Evolutionary conservation across 2,113 vertebrate genomes (phyloP).

Genomic region (Brachirus orientalis): DNA sequence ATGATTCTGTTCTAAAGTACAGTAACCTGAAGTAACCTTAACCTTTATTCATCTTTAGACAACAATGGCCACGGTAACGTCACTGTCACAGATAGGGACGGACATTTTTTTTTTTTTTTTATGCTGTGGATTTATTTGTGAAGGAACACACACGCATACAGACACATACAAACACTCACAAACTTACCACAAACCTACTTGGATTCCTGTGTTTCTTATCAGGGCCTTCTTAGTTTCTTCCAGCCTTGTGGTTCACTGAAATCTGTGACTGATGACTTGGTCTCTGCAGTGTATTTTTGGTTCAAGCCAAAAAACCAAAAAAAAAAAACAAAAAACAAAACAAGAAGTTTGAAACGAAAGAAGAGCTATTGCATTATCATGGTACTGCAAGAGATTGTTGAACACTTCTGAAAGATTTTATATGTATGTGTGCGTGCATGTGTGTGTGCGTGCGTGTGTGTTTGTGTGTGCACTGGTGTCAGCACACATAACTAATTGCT

Average conservation of each 20-base stretch:
- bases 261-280: conserved; percentile 43
- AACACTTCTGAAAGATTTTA: conserved; percentile 58
- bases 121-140: conserved; percentile 42
- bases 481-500: conserved; percentile 66
- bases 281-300: conserved; percentile 56
- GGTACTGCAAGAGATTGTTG: conserved; percentile 60
- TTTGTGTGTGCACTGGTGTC: conserved; percentile 22
- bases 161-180: conserved; percentile 6
- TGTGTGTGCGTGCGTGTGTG: conserved; percentile 32
- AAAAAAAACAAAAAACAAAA: too few relatives aligned
- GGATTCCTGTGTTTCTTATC: conserved; percentile 63
- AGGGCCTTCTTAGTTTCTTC: conserved; percentile 60
- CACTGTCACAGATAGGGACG: conserved; percentile 54
- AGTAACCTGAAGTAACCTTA: conserved; percentile 42
- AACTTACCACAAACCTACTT: conserved; percentile 50
- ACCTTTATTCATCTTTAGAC: conserved; percentile 56
- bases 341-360: conserved; percentile 50
- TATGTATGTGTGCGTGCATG: conserved; percentile 35
- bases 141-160: conserved; percentile 41
- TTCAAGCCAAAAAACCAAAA: conserved; percentile 55
- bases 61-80: conserved; percentile 64
- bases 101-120: conserved; percentile 42
- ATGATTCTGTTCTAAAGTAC: conserved; percentile 55
- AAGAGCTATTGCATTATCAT: conserved; percentile 50
- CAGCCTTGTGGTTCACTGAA: conserved; percentile 48